Base-by-base conservation (phyloP, 1,140 invertebrate species). In the Lasioglossum albipes region DNA sequence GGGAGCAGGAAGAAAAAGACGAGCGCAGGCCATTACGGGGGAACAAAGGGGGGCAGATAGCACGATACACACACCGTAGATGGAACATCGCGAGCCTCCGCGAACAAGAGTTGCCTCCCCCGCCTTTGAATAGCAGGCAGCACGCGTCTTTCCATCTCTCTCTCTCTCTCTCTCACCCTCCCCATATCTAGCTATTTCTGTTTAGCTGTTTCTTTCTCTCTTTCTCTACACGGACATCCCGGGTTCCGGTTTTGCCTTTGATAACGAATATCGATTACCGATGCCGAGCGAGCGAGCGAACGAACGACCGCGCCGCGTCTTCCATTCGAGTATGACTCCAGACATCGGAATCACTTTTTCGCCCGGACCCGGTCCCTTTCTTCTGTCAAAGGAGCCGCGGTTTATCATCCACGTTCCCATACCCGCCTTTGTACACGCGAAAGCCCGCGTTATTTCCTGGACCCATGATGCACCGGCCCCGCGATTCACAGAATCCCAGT, bases 221-320 rank as follows among this genome's bases (percentile, higher is more conserved):
- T 49, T 5, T 49, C 74, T 83, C 70, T 66, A 69, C 73, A 83
- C 70, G 77, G 64, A 69, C 62, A 79, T 80, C 73, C 36, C 79
- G 59, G 80, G 75, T 86, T 83, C 75, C 80, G 75, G 84, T 85
- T 86, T 83, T 78, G 72, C 84, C 84, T 86, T 86, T 85, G 84
- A 86, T 86, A 86, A 86, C 80, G 80, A 82, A 85, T 86, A 86
- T 86, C 85, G 85, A 86, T 86, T 86, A 82, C 75, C 85, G 85
- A 87, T 87, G 79, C 45, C 45, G 52, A 20, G 52, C 16, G 68
- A n/a, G n/a, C n/a, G n/a, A 66, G 73, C 70, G 54, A 27, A 27
- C 27, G 27, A 27, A 27, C 27, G 27, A 27, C 27, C 27, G 27
- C 27, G n/a, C n/a, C 75, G 75, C 77, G 64, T 82, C 41, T 82